Evolutionary conservation across 1,140 invertebrate species (phyloP).

Genomic region (Dendroctonus ponderosae): DNA sequence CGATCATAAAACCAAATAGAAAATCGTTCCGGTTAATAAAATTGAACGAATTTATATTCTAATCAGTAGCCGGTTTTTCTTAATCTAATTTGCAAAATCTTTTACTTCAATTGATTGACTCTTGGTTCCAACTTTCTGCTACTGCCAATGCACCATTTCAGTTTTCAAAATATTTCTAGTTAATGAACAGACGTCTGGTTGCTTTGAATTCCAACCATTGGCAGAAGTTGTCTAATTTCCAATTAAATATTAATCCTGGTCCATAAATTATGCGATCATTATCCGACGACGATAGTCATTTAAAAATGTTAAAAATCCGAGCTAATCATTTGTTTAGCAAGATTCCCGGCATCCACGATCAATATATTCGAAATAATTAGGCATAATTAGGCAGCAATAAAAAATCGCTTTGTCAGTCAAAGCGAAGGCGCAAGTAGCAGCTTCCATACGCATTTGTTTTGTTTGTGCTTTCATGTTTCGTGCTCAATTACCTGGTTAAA

Average conservation of each 20-base stretch:
- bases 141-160: too few relatives aligned
- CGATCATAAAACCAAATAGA: too few relatives aligned
- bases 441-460: conserved; percentile 28
- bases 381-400: conserved; percentile 22
- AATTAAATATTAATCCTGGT: background rate
- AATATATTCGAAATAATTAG: conserved; percentile 27
- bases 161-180: too few relatives aligned
- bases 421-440: conserved; percentile 20
- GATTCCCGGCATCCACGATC: background rate
- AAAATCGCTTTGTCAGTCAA: conserved; percentile 31
- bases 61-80: too few relatives aligned
- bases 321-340: conserved; percentile 10
- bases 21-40: too few relatives aligned
- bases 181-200: too few relatives aligned
- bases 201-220: too few relatives aligned
- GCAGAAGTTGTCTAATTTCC: too few relatives aligned
- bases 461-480: conserved; percentile 28
- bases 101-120: too few relatives aligned
- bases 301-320: background rate
- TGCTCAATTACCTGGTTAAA: conserved; percentile 39
- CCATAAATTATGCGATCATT: conserved; percentile 5
- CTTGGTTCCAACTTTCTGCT: too few relatives aligned
- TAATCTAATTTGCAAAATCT: too few relatives aligned
- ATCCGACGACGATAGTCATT: background rate
- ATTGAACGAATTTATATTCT: too few relatives aligned